A percentile compares a stretch with the other conserved stretches of the same genome.
Evolutionary conservation across 2,113 vertebrate species (phyloP).

Genomic region (Corydoras maculifer): DNA sequence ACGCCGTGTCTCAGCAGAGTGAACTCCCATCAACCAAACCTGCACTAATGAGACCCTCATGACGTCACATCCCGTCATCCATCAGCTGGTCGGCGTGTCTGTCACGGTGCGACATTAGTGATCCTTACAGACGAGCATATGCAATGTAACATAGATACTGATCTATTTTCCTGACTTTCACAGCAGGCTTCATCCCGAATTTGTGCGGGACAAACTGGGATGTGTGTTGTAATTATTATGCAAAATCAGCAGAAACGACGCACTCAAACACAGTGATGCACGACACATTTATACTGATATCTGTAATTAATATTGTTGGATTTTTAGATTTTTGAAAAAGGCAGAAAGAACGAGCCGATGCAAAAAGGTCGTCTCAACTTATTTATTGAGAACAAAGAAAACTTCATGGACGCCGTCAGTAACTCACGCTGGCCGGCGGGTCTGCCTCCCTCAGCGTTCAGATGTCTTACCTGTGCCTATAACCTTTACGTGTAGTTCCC

Average conservation of each 20-base stretch:
- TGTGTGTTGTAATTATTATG: conserved; percentile 12
- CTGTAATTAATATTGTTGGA: too few relatives aligned
- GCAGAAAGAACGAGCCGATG: too few relatives aligned
- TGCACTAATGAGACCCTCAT: conserved; percentile 36
- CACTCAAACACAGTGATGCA: too few relatives aligned
- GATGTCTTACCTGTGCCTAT: too few relatives aligned
- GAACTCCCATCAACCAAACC: conserved; percentile 4
- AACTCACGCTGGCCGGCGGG: too few relatives aligned
- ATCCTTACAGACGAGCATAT: background rate
- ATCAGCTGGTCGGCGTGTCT: background rate
- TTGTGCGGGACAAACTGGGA: background rate
- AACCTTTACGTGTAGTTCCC: too few relatives aligned
- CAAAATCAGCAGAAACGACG: background rate
- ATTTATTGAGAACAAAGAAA: too few relatives aligned
- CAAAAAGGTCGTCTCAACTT: too few relatives aligned
- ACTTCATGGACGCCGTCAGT: too few relatives aligned
- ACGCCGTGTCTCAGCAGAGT: conserved; percentile 6
- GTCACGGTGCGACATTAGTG: conserved; percentile 23
- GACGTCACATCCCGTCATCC: conserved; percentile 20
- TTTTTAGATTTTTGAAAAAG: too few relatives aligned
- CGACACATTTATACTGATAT: too few relatives aligned
- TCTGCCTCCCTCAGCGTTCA: too few relatives aligned
- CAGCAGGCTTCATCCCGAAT: background rate
- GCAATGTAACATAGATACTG: background rate
- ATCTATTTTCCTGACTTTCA: background rate